phyloP scores from a whole-genome alignment of 2,888 invertebrate species.

The Plutella xylostella region DNA sequence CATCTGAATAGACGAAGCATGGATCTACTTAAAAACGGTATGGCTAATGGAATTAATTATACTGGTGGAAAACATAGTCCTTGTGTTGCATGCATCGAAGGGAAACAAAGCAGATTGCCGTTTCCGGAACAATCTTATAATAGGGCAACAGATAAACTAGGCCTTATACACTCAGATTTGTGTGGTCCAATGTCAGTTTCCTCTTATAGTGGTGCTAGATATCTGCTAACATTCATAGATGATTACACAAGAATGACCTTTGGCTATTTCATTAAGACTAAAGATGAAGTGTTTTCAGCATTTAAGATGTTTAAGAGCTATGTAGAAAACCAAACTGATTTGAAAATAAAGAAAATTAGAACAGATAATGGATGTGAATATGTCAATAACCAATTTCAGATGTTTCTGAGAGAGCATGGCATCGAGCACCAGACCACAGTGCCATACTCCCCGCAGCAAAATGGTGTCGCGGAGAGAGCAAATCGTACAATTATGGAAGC shows the following conservation, averaged over 20 bases:
- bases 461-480: constrained; percentile 4
- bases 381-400: constrained; percentile 4
- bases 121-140: constrained; percentile 7
- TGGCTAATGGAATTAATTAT: constrained; percentile 14
- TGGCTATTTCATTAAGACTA: neutral
- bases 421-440: constrained; percentile 17
- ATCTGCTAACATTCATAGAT: neutral
- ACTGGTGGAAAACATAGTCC: constrained; percentile 1
- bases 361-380: constrained; percentile 19
- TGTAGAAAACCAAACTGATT: constrained; percentile 17
- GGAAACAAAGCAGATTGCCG: constrained; percentile 6
- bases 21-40: constrained; percentile 18
- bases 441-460: constrained; percentile 8
- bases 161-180: neutral
- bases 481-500: constrained; percentile 9
- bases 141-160: neutral
- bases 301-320: constrained; percentile 8
- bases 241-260: neutral
- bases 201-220: neutral
- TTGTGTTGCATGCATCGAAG: constrained; percentile 9
- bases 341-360: constrained; percentile 9
- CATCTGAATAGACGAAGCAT: constrained; percentile 16
- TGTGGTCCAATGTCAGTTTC: too few species aligned
- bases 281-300: neutral
- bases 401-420: constrained; percentile 12